These are phyloP conservation scores for Platyrinchus mystaceus DNA, from an alignment of 2,797 vertebrate species.

Conservation along the genomic window DNA sequence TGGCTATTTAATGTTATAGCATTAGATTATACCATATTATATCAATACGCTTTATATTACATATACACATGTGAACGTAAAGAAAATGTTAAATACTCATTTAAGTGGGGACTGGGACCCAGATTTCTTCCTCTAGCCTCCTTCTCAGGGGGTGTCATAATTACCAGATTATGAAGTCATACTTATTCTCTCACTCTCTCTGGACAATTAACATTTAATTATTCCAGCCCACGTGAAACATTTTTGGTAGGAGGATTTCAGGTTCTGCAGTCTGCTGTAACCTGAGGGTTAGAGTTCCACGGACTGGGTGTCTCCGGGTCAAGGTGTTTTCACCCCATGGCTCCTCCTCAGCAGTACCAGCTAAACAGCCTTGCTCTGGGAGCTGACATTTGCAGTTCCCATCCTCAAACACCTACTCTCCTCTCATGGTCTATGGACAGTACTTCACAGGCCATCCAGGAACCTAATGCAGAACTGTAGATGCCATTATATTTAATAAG, in stretches of 20 bases:
- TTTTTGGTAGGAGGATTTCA: not conserved
- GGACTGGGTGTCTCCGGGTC: not conserved
- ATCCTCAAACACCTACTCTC: not conserved
- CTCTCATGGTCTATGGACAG: not conserved
- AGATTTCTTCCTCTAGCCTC: not conserved
- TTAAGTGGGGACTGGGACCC: not conserved
- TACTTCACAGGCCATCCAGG: fast-evolving
- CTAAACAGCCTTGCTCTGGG: not conserved
- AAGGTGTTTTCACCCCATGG: not conserved
- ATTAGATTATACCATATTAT: not conserved
- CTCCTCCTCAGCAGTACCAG: not conserved
- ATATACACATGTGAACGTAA: not conserved
- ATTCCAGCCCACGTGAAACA: not conserved
- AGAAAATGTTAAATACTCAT: not conserved
- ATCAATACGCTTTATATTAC: not conserved
- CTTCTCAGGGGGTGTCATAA: not conserved
- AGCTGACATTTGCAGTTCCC: not conserved
- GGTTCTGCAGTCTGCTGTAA: not conserved
- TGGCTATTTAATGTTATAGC: not conserved
- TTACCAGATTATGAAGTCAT: not conserved
- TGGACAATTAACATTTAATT: not conserved
- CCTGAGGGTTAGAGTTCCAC: not conserved
- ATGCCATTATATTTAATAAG: not conserved
- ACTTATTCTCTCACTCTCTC: not conserved
- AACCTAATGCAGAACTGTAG: not conserved